Conservation (phyloP, 1,140 invertebrate species). For the Leptoteleia sp. region DNA sequence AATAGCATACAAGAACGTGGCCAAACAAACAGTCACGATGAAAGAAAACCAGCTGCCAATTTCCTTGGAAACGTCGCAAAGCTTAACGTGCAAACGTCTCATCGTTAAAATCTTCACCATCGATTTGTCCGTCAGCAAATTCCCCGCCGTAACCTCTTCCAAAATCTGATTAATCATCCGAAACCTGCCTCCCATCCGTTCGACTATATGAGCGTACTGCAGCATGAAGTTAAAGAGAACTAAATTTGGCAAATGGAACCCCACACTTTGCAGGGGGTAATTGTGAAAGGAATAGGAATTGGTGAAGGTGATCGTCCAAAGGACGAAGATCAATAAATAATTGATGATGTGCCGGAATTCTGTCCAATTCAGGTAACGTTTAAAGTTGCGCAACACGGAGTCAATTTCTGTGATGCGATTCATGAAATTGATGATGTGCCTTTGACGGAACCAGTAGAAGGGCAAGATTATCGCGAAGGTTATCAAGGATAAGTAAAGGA, state of each 20-base stretch:
- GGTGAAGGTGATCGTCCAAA: conserved; percentile 7
- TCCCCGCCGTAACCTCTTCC: neutral
- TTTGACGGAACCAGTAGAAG: conserved; percentile 12
- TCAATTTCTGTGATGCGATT: conserved; percentile 14
- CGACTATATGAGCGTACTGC: conserved; percentile 22
- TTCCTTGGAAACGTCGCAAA: neutral
- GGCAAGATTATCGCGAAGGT: conserved; percentile 5
- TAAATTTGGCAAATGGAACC: conserved; percentile 20
- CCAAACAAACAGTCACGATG: conserved; percentile 20
- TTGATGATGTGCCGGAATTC: neutral
- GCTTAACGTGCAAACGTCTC: conserved; percentile 5
- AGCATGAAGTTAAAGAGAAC: conserved; percentile 15
- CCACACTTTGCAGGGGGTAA: conserved; percentile 6
- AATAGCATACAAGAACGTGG: conserved; percentile 16
- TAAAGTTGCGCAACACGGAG: conserved; percentile 1
- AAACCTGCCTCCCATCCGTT: conserved; percentile 6
- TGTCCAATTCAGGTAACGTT: neutral
- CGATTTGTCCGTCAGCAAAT: neutral
- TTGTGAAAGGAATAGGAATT: conserved; percentile 21
- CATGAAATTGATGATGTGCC: neutral
- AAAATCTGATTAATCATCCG: conserved; percentile 13
- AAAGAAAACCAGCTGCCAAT: conserved; percentile 11
- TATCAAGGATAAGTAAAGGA: conserved; percentile 1
- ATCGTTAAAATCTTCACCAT: conserved; percentile 2
- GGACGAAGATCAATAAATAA: neutral